Base-by-base conservation (phyloP, 1,140 invertebrate genomes). In the Heliothis subflexa region DNA sequence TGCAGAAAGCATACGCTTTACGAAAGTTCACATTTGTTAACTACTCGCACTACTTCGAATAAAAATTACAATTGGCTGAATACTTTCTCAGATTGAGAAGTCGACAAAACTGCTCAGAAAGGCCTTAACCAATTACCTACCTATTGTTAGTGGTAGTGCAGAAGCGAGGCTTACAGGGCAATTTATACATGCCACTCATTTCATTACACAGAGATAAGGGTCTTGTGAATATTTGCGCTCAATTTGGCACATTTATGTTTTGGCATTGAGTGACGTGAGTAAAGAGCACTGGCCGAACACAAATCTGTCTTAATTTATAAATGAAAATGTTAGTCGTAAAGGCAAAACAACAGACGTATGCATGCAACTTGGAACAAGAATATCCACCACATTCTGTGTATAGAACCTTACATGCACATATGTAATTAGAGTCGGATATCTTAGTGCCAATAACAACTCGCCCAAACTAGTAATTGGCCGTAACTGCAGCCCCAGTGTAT, bases 151-250 rank as follows among this genome's bases (percentile, higher is more conserved):
- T 79, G 61, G 78, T 74, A 78, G 78, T 64, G 74, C 81, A 79
- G 70, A 79, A 33, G 59, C 57, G 59, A 76, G 80, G 71, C 76
- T 45, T 80, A 74, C 45, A 79, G 64, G 66, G 66, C 81, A 83
- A 89, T 89, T 88, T 86, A 76, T 88, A 81, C 82, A 86, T 82
- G 86, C 83, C 83, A 86, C 83, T 88, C 86, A 85, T 86, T 83
- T 85, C 88, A 89, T 89, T 89, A 86, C 83, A 81, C 85, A 84
- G 75, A 86, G 86, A 88, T 88, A 89, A 88, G 88, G 85, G 88
- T 84, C 86, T 84, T 76, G 81, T 88, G 80, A 86, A 88, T 88
- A 83, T 87, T 86, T 85, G 83, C 83, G 76, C 83, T 81, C 85
- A 85, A 88, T 88, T 85, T 84, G 78, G 74, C 75, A 81, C 81